Evolutionary conservation across 2,888 invertebrate genomes (phyloP).

Genomic region (Melanargia galathea): DNA sequence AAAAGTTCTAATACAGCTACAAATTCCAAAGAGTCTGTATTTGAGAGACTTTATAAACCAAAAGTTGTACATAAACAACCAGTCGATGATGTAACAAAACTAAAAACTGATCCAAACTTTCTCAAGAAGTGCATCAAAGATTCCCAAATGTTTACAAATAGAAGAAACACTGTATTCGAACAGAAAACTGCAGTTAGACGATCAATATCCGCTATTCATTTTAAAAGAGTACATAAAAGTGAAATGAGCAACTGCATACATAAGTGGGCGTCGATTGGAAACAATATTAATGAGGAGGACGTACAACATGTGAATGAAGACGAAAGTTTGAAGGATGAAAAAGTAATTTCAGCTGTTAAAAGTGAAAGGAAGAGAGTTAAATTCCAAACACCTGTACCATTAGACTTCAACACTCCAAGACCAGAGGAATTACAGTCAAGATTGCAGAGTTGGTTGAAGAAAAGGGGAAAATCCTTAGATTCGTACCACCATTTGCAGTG

Average conservation of each 20-base stretch:
- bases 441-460: constrained; percentile 78
- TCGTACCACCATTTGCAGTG: constrained; percentile 80
- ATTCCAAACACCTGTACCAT: constrained; percentile 63
- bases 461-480: constrained; percentile 73
- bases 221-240: constrained; percentile 63
- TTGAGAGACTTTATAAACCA: constrained; percentile 70
- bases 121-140: constrained; percentile 57
- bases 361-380: constrained; percentile 72
- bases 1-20: constrained; percentile 33
- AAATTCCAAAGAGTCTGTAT: constrained; percentile 56
- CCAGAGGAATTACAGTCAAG: constrained; percentile 67
- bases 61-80: constrained; percentile 50
- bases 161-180: constrained; percentile 57
- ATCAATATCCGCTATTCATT: constrained; percentile 77
- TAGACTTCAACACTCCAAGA: constrained; percentile 63
- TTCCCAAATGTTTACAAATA: constrained; percentile 53
- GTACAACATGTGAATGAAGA: constrained; percentile 62
- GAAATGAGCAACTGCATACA: constrained; percentile 66
- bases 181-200: constrained; percentile 52
- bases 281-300: constrained; percentile 61
- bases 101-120: constrained; percentile 57
- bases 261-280: constrained; percentile 71
- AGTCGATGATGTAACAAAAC: constrained; percentile 50
- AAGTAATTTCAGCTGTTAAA: constrained; percentile 64
- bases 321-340: constrained; percentile 52